Base-by-base conservation (phyloP, 2,797 vertebrate genomes). In the Sebastes trivittatus region DNA sequence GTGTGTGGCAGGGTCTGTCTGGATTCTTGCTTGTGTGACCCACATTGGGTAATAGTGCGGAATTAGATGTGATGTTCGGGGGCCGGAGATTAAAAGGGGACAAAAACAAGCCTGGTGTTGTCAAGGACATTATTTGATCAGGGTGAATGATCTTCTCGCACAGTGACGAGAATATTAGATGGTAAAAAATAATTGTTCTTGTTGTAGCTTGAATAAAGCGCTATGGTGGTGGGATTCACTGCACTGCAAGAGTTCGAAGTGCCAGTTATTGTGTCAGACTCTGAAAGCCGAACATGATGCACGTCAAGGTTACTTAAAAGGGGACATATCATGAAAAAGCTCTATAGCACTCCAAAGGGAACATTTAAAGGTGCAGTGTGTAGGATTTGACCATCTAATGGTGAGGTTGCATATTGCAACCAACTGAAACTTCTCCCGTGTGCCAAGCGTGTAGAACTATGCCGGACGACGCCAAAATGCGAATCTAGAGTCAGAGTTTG, bases 41-140 rank as follows among this genome's bases (percentile, higher is more conserved):
- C 91, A 94, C 87, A 93, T 95, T 70, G 72, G 7, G 49, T 34
- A 54, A 52, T 34, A 64, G 79, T 77, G 54, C 55, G 72, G 87
- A 91, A 93, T 89, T 73, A 73, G 61, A 92, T 79, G 73, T 78
- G 77, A 86, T 85, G 79, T 86, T 88, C 61, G 52, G 66, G 69
- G 84, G 36, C 14, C 2, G 27, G 79, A 85, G 89, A 93, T 93
- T 90, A 90, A 34, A 58, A 29, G 16, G 23, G 72, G 72, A 75
- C 73, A 75, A 84, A 81, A 87, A 89, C 81, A 88, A 65, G 73
- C 64, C 85, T 78, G 83, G 20, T 72, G 76, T 68, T 67, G 70
- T 82, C 81, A 70, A 78, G 77, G 87, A 74, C 80, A 54, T 32
- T 42, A 54, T 82, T 88, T 80, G 23, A 68, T 82, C 56, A 11